These are phyloP conservation scores for Ciconia stormi DNA, from an alignment of 2,113 vertebrate species.

Conservation along the genomic window DNA sequence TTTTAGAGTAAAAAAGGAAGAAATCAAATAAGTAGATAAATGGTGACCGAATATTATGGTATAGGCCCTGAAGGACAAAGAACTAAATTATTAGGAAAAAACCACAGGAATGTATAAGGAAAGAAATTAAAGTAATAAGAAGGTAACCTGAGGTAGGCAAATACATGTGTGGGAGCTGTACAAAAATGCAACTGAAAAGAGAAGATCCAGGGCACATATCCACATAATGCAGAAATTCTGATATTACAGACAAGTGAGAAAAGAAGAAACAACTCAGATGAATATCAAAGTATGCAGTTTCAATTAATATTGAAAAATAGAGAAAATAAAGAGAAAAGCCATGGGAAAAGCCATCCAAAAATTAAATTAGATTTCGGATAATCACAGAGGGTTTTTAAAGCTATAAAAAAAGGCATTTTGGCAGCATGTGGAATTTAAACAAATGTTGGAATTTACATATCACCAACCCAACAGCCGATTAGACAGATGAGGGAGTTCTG, in stretches of 20 bases:
- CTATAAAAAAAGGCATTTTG: background rate
- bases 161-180: background rate
- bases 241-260: background rate
- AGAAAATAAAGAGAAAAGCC: background rate
- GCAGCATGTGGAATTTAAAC: background rate
- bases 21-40: slow-evolving; percentile 48
- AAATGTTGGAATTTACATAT: slow-evolving; percentile 40
- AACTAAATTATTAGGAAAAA: background rate
- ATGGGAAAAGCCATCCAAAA: background rate
- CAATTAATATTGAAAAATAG: slow-evolving; percentile 17
- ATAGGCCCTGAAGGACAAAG: background rate
- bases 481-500: background rate
- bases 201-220: background rate
- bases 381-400: background rate
- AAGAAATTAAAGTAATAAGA: background rate
- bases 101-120: background rate
- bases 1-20: background rate
- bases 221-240: background rate
- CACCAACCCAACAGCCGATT: background rate
- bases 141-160: background rate
- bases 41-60: slow-evolving; percentile 2
- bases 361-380: slow-evolving; percentile 16
- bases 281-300: background rate
- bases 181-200: background rate
- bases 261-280: background rate